Percentiles rank a stretch among this genome's conserved stretches.
phyloP scores from a whole-genome alignment of 2,797 vertebrate genomes.

The Petrocephalus schoutedeni region DNA sequence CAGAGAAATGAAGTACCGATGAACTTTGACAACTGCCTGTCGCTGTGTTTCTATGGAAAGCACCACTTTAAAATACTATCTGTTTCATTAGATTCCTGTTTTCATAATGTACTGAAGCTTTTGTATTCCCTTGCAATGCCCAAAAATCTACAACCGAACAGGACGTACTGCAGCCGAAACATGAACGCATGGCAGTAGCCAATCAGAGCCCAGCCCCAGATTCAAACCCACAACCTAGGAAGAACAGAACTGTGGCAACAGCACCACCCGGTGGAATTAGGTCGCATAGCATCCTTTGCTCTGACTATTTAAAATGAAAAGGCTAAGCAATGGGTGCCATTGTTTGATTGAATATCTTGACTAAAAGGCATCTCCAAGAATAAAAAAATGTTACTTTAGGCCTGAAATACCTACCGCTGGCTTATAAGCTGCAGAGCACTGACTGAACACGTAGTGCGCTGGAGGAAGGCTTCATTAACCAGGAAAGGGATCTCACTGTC shows the following conservation, averaged over 20 bases:
- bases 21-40: background rate
- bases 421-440: background rate
- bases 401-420: background rate
- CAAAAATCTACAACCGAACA: too few relatives aligned
- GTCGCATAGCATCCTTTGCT: background rate
- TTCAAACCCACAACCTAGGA: background rate
- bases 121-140: background rate
- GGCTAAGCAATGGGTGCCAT: background rate
- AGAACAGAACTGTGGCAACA: background rate
- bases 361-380: background rate
- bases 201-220: background rate
- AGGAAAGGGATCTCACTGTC: constrained; percentile 11
- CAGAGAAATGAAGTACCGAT: background rate
- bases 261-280: background rate
- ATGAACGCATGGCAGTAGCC: background rate
- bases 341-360: background rate
- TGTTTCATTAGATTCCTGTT: background rate
- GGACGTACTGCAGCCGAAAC: background rate
- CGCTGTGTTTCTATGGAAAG: background rate
- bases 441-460: background rate
- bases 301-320: background rate
- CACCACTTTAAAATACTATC: background rate
- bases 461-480: constrained; percentile 4
- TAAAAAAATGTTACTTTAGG: background rate
- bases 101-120: background rate